Evolutionary conservation across 2,888 invertebrate genomes (phyloP).

Genomic region (Pycnomerus fuliginosus): DNA sequence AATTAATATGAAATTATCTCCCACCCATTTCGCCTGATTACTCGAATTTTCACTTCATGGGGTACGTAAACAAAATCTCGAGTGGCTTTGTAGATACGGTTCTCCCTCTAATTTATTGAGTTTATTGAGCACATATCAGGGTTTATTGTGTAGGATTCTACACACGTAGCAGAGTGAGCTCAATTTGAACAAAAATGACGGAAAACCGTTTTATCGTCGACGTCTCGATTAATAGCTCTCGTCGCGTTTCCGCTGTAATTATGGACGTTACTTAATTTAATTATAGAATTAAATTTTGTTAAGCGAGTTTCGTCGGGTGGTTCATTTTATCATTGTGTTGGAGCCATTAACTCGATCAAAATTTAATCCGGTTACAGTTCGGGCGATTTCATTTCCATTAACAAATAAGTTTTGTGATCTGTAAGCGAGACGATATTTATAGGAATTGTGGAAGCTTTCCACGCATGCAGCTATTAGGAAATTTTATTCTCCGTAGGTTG

Average conservation of each 20-base stretch:
- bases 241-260: slow-evolving; percentile 20
- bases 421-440: too few relatives aligned
- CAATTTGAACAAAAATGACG: slow-evolving; percentile 44
- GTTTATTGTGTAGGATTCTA: slow-evolving; percentile 45
- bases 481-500: too few relatives aligned
- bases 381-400: slow-evolving; percentile 43
- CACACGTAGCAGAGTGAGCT: slow-evolving; percentile 49
- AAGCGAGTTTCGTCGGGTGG: slow-evolving; percentile 27
- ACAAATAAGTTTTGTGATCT: slow-evolving; percentile 40
- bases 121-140: slow-evolving; percentile 43
- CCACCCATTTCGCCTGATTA: too few relatives aligned
- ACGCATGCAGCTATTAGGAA: too few relatives aligned
- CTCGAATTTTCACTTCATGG: too few relatives aligned
- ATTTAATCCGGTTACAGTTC: slow-evolving; percentile 40
- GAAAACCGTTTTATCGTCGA: slow-evolving; percentile 45
- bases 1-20: too few relatives aligned
- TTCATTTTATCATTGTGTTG: slow-evolving; percentile 34
- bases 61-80: too few relatives aligned
- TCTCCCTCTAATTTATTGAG: slow-evolving; percentile 42
- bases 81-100: too few relatives aligned
- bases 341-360: slow-evolving; percentile 41
- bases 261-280: slow-evolving; percentile 33
- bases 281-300: slow-evolving; percentile 33
- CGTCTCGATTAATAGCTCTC: slow-evolving; percentile 38
- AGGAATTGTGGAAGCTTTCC: too few relatives aligned